Percentiles rank a stretch among this genome's conserved stretches.
These are phyloP conservation scores for Azemiops feae DNA, from an alignment of 2,113 vertebrate species.

Conservation along the genomic window DNA sequence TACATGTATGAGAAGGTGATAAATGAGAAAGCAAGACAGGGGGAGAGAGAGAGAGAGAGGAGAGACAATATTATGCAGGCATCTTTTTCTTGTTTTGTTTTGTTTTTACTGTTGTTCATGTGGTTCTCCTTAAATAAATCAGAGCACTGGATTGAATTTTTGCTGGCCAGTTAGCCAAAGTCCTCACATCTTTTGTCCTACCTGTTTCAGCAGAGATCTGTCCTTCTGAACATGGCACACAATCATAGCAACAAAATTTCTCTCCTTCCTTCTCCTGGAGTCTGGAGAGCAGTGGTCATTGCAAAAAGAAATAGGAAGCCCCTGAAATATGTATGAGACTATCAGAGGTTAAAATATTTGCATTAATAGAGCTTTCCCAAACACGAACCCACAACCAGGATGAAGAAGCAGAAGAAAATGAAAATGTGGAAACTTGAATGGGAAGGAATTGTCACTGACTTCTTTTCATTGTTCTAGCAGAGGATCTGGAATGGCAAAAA, in stretches of 20 bases:
- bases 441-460: neutral
- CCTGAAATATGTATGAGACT: neutral
- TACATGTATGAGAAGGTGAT: neutral
- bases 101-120: neutral
- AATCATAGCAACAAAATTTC: slow-evolving; percentile 17
- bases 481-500: neutral
- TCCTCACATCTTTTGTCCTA: neutral
- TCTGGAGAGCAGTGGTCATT: slow-evolving; percentile 4
- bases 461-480: neutral
- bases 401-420: neutral
- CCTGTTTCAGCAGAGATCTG: neutral
- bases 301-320: neutral
- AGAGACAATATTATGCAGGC: too few species aligned
- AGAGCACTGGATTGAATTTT: neutral
- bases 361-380: neutral
- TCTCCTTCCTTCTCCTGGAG: neutral
- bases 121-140: neutral
- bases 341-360: neutral
- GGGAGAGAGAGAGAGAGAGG: too few species aligned
- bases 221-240: neutral
- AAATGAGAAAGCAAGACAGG: neutral
- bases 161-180: neutral
- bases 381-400: neutral
- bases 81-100: neutral
- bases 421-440: neutral